A percentile compares a stretch with the other conserved stretches of the same genome.
Evolutionary conservation across 2,888 invertebrate genomes (phyloP).

Genomic region (Leptinotarsa rubiginosa): DNA sequence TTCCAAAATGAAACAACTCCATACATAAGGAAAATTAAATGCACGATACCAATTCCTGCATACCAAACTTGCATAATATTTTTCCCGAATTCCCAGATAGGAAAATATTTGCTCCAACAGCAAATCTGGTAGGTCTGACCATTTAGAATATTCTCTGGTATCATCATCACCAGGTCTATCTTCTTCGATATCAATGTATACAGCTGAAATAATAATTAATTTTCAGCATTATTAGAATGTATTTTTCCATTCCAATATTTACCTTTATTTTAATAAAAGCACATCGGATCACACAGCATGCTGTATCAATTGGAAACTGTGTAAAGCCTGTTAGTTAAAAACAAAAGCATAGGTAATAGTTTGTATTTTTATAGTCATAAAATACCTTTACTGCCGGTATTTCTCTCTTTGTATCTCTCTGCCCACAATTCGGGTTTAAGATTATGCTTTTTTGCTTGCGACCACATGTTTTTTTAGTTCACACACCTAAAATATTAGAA

Average conservation of each 20-base stretch:
- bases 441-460: constrained; percentile 46
- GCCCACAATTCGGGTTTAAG: constrained; percentile 58
- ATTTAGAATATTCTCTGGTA: constrained; percentile 68
- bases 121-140: constrained; percentile 79
- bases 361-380: not conserved
- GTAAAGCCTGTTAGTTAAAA: constrained; percentile 25
- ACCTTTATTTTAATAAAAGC: constrained; percentile 9
- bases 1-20: constrained; percentile 79
- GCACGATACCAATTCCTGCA: constrained; percentile 75
- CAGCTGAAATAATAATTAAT: constrained; percentile 46
- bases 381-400: constrained; percentile 55
- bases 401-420: constrained; percentile 58
- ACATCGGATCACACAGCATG: constrained; percentile 6
- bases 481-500: constrained; percentile 44
- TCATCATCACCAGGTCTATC: constrained; percentile 64
- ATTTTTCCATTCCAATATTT: not conserved
- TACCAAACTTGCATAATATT: constrained; percentile 81
- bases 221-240: not conserved
- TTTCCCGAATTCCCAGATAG: constrained; percentile 75
- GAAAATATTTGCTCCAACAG: constrained; percentile 80
- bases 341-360: constrained; percentile 8
- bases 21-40: constrained; percentile 80
- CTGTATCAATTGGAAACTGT: constrained; percentile 15
- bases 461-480: constrained; percentile 42
- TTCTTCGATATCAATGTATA: constrained; percentile 62